Evolutionary conservation across 2,113 vertebrate genomes (phyloP).

Genomic region (Aleadryas rufinucha): DNA sequence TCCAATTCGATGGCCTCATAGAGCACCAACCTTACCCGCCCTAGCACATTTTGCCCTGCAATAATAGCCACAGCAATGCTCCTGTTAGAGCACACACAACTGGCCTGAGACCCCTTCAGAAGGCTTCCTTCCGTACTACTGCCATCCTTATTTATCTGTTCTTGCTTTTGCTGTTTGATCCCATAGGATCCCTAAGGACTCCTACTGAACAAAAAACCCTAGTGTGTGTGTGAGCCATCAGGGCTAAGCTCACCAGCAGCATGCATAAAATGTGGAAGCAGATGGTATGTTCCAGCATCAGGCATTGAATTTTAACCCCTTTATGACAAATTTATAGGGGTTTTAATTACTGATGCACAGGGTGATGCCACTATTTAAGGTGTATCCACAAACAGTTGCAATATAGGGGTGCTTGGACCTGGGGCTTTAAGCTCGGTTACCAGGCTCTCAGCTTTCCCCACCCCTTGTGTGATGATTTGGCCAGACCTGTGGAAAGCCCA

Average conservation of each 20-base stretch:
- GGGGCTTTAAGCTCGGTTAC: not conserved
- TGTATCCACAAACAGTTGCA: not conserved
- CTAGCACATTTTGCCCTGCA: not conserved
- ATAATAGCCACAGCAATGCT: not conserved
- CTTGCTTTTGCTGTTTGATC: not conserved
- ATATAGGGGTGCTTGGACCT: not conserved
- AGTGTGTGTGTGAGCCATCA: fast-evolving
- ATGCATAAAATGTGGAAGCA: not conserved
- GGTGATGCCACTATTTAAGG: not conserved
- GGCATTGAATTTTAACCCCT: not conserved
- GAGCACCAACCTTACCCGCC: not conserved
- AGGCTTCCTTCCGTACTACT: not conserved
- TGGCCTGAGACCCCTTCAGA: not conserved
- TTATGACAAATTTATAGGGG: not conserved
- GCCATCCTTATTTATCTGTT: not conserved
- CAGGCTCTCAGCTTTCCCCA: not conserved
- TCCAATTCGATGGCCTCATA: not conserved
- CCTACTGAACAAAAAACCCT: not conserved
- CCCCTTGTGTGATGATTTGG: fast-evolving
- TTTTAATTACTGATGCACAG: not conserved
- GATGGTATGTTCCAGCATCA: not conserved
- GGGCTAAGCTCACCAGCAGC: not conserved
- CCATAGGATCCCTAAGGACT: not conserved
- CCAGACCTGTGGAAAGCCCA: not conserved
- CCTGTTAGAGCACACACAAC: fast-evolving